Conservation (phyloP, 2,113 vertebrate species). For the Apteryx owenii region DNA sequence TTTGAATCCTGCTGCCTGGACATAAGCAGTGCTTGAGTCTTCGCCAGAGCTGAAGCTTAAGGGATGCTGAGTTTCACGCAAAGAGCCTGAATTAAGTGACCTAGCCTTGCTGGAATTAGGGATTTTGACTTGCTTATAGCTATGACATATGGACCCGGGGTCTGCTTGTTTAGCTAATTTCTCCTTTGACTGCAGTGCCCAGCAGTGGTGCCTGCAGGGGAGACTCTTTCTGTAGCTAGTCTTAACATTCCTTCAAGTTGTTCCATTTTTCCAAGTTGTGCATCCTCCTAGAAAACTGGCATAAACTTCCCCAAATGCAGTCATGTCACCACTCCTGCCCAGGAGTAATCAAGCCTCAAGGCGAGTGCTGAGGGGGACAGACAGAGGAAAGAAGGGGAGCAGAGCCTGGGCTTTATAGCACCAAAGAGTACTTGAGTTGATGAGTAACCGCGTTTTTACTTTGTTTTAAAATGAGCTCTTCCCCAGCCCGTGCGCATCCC, state of each 20-base stretch:
- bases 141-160: background rate
- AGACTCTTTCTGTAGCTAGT: background rate
- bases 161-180: background rate
- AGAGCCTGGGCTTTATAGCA: background rate
- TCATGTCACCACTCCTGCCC: background rate
- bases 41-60: background rate
- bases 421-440: slow-evolving; percentile 46
- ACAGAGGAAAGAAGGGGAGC: slow-evolving; percentile 18
- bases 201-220: background rate
- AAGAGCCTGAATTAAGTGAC: background rate
- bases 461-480: slow-evolving; percentile 70
- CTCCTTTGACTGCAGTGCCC: background rate
- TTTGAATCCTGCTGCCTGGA: background rate
- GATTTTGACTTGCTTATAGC: background rate
- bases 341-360: background rate
- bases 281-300: slow-evolving; percentile 58
- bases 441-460: slow-evolving; percentile 74
- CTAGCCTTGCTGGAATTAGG: background rate
- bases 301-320: background rate
- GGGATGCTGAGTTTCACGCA: background rate
- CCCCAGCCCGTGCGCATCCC: slow-evolving; percentile 44
- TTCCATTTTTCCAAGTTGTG: slow-evolving; percentile 74
- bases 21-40: background rate
- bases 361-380: slow-evolving; percentile 29
- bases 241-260: slow-evolving; percentile 2